phyloP scores from a whole-genome alignment of 2,797 vertebrate species.

The Pseudochaenichthys georgianus region DNA sequence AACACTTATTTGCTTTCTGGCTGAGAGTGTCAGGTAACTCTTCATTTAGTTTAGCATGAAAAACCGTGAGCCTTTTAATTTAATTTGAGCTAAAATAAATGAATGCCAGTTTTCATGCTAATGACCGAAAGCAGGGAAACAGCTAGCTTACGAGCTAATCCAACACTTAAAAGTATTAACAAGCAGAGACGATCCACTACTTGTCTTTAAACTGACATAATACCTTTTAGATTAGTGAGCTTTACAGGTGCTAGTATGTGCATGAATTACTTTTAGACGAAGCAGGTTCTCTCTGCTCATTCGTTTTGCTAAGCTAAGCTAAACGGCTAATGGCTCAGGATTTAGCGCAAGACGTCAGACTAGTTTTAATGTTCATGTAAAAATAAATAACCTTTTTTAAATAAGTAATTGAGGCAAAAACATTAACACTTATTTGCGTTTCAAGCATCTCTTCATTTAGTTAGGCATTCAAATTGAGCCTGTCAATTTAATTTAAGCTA shows the following conservation, averaged over 20 bases:
- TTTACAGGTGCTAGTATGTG: not conserved
- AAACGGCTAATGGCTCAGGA: not conserved
- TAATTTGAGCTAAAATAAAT: too few relatives aligned
- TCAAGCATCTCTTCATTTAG: too few relatives aligned
- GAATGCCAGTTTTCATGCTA: too few relatives aligned
- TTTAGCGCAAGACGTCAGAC: not conserved
- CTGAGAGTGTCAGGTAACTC: not conserved
- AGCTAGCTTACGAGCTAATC: too few relatives aligned
- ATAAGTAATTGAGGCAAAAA: conserved; percentile 16
- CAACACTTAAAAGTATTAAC: too few relatives aligned
- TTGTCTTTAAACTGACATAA: not conserved
- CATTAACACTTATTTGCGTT: not conserved
- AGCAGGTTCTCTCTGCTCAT: not conserved
- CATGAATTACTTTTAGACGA: too few relatives aligned
- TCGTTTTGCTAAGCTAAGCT: conserved; percentile 2
- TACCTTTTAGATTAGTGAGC: not conserved
- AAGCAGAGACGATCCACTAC: too few relatives aligned
- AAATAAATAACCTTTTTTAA: not conserved
- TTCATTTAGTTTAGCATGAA: not conserved
- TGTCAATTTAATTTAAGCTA: too few relatives aligned
- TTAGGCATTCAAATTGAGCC: too few relatives aligned
- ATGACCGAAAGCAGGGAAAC: too few relatives aligned
- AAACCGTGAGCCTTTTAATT: not conserved
- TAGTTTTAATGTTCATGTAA: not conserved
- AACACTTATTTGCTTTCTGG: not conserved